Evolutionary conservation across 2,888 invertebrate species (phyloP), one percentile per base, ranked within the genome.

Genomic region (Stenichneumon culpator): DNA sequence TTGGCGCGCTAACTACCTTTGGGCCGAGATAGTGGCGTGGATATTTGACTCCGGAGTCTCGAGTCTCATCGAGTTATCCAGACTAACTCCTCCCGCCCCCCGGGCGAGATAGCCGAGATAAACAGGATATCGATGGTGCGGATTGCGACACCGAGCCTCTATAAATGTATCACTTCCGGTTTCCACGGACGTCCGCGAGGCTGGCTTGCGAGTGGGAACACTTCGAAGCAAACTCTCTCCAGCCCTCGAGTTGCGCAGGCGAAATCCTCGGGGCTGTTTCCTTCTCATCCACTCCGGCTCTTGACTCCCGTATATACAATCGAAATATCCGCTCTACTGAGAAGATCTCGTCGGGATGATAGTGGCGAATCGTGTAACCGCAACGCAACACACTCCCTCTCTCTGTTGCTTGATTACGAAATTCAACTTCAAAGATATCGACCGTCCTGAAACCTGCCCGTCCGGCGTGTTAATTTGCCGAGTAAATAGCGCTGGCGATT

Each of bases 331-430:
- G 47, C 63, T 32, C 72, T 65, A 52, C 16, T 11, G 19, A 44
- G 57, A 79, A 75, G 78, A 81, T 57, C n/a, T 39, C 22, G 69
- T 32, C 28, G 22, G 32, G 22, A 54, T 67, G 82, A 83, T 83
- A 86, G 86, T 83, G 87, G 77, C 82, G 77, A 87, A 84, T 86
- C 84, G 83, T 84, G 86, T 87, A 65, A 32, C 70, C 36, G 52
- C 80, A 52, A 79, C 63, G 36, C 79, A 68, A 54, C 39, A 16
- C 14, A 19, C 32, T n/a, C 32, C 44, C 44, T 14, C 44, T 44
- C 44, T 3, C 44, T 14, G 11, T 32, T 22, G 32, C 75, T 32
- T 32, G 75, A 72, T 75, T 63, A 36, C 60, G 28, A 67, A 63
- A 79, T 73, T 60, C 22, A 16, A 65, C 22, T 9, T 75, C 60